These are phyloP conservation scores for Sminthopsis crassicaudata DNA, from an alignment of 2,113 vertebrate species.

Conservation along the genomic window DNA sequence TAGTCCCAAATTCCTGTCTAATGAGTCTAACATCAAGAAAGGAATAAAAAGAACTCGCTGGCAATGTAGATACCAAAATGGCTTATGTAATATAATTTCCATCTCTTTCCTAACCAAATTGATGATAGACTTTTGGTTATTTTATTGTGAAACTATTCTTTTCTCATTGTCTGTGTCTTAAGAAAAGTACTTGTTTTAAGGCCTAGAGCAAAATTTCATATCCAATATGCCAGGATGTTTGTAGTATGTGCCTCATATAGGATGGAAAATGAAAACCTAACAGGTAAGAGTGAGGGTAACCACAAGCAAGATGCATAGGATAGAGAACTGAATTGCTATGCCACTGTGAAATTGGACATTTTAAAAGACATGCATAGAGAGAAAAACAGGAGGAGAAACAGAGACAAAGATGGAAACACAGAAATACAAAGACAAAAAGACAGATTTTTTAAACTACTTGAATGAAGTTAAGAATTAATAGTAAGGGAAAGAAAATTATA, in stretches of 20 bases:
- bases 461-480: neutral
- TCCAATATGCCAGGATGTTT: neutral
- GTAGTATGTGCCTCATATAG: neutral
- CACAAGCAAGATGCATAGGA: neutral
- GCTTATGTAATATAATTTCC: neutral
- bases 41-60: neutral
- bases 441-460: neutral
- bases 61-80: neutral
- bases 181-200: neutral
- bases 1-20: neutral
- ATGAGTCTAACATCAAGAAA: constrained; percentile 12
- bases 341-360: neutral
- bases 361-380: neutral
- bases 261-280: neutral
- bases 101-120: neutral
- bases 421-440: neutral
- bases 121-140: neutral
- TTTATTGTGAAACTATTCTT: neutral
- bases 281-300: neutral
- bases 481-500: neutral
- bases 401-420: neutral
- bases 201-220: neutral
- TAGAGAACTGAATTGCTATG: neutral
- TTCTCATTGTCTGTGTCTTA: neutral
- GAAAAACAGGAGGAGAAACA: neutral